phyloP scores from a whole-genome alignment of 2,113 vertebrate genomes.

The Dasyurus viverrinus region DNA sequence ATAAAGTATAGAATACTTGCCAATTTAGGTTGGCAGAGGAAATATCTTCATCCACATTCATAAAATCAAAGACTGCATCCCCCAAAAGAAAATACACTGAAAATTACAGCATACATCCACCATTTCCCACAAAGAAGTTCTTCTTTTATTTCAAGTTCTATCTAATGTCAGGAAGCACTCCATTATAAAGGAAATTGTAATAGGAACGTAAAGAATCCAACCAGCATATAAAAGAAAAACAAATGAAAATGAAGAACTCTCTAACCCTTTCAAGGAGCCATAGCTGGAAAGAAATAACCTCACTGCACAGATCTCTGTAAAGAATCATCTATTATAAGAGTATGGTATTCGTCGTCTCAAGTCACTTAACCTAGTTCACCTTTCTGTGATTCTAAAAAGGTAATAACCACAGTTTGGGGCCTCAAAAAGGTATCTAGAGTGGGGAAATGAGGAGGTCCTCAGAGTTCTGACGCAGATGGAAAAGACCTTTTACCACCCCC shows the following conservation, averaged over 20 bases:
- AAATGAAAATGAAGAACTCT: not conserved
- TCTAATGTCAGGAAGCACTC: not conserved
- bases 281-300: not conserved
- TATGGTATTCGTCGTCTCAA: constrained; percentile 27
- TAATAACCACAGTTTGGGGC: constrained; percentile 39
- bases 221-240: not conserved
- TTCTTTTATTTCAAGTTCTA: not conserved
- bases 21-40: not conserved
- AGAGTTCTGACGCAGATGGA: constrained; percentile 77
- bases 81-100: not conserved
- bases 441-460: constrained; percentile 63
- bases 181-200: not conserved
- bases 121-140: not conserved
- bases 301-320: not conserved
- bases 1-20: not conserved
- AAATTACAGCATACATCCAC: not conserved
- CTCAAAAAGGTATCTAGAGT: constrained; percentile 48
- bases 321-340: constrained; percentile 34
- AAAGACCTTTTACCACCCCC: constrained; percentile 68
- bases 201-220: not conserved
- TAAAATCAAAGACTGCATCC: not conserved
- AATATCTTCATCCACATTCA: not conserved
- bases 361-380: constrained; percentile 49
- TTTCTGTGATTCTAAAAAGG: constrained; percentile 62
- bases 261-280: not conserved